Conservation (phyloP, 1,140 invertebrate species). For the Platyscapa corneri region DNA sequence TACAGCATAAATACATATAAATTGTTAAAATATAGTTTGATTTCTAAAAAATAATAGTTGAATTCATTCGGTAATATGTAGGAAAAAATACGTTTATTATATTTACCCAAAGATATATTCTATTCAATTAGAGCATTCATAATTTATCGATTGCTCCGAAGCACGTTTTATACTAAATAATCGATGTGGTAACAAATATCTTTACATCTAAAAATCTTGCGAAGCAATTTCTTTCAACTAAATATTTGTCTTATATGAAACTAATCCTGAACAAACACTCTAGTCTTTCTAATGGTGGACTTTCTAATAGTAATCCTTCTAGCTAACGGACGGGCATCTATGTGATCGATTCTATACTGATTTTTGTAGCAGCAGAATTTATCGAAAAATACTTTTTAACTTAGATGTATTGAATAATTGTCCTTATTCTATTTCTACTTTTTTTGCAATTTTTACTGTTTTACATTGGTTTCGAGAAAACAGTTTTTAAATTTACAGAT, state of each 20-base stretch:
- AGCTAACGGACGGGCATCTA: too few species aligned
- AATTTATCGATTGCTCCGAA: background rate
- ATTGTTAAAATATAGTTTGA: background rate
- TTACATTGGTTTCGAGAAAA: background rate
- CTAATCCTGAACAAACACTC: background rate
- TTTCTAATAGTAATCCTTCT: background rate
- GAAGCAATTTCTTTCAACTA: background rate
- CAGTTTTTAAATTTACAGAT: background rate
- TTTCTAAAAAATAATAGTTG: too few species aligned
- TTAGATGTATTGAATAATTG: too few species aligned
- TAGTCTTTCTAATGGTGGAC: background rate
- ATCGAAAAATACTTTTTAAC: too few species aligned
- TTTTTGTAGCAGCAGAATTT: too few species aligned
- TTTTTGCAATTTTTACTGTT: background rate
- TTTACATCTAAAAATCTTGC: background rate
- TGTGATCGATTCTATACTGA: too few species aligned
- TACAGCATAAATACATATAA: background rate
- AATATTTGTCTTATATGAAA: background rate
- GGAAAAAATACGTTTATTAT: background rate
- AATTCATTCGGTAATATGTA: background rate
- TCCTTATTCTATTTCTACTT: too few species aligned
- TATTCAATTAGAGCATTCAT: background rate
- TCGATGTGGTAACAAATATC: background rate
- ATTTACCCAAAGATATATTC: background rate
- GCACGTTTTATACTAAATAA: background rate